phyloP scores from a whole-genome alignment of 2,113 vertebrate genomes.

The Corvus moneduloides region DNA sequence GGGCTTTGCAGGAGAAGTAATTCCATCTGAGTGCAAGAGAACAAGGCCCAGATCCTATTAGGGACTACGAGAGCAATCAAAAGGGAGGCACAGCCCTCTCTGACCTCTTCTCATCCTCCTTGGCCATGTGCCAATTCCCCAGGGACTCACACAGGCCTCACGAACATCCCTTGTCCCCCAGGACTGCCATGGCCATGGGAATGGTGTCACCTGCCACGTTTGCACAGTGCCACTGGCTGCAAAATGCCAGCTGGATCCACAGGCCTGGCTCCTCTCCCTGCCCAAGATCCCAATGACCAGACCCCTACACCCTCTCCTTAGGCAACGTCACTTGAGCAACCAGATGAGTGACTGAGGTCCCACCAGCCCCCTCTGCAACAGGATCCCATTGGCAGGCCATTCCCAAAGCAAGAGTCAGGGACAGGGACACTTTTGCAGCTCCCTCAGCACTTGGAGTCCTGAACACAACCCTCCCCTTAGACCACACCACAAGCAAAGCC shows the following conservation, averaged over 20 bases:
- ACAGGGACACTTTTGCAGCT: background rate
- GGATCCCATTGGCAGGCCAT: background rate
- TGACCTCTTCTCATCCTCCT: background rate
- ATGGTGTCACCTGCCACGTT: background rate
- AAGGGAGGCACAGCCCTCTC: background rate
- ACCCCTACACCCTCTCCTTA: rapidly evolving
- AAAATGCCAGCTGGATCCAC: background rate
- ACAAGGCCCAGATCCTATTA: background rate
- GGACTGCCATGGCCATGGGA: background rate
- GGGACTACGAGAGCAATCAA: background rate
- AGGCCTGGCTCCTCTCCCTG: background rate
- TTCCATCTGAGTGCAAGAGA: background rate
- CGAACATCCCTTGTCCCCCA: rapidly evolving
- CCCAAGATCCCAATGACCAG: background rate
- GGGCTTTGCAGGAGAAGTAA: background rate
- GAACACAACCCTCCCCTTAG: background rate
- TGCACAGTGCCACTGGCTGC: background rate
- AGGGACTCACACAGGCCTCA: background rate
- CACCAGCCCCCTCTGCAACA: background rate
- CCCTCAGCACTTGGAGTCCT: background rate
- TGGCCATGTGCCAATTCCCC: background rate
- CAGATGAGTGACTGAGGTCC: background rate
- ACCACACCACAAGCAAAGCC: background rate
- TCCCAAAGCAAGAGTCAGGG: background rate
- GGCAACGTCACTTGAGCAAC: background rate